phyloP scores from a whole-genome alignment of 2,888 invertebrate genomes.

The Dynastes hyllus region DNA sequence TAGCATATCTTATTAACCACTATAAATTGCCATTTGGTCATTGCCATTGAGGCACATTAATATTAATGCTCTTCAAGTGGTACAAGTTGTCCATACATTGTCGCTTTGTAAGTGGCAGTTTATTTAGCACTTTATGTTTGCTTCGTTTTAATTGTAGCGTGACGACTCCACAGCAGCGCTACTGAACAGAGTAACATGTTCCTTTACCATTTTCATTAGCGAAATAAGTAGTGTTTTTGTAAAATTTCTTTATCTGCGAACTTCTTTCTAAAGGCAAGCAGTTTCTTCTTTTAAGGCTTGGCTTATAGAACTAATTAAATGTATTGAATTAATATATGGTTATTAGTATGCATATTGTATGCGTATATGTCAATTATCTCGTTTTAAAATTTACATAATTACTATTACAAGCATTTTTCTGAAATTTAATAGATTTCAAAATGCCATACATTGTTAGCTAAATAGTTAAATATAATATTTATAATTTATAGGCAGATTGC shows the following conservation, averaged over 20 bases:
- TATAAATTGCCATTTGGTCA: slow-evolving; percentile 34
- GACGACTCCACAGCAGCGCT: background rate
- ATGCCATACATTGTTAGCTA: background rate
- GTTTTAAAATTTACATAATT: slow-evolving; percentile 6
- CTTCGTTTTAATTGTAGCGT: slow-evolving; percentile 26
- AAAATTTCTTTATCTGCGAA: slow-evolving; percentile 6
- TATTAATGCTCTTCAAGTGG: slow-evolving; percentile 39
- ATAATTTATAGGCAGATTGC: no score
- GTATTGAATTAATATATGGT: slow-evolving; percentile 2
- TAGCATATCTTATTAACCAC: slow-evolving; percentile 31
- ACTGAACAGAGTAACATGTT: background rate
- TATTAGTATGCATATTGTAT: background rate
- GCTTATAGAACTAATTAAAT: slow-evolving; percentile 20
- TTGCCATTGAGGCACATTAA: slow-evolving; percentile 37
- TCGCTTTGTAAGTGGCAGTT: slow-evolving; percentile 28
- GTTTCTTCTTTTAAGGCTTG: background rate
- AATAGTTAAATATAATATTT: no score
- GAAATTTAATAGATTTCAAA: background rate
- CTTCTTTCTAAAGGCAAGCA: slow-evolving; percentile 1
- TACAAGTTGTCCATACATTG: slow-evolving; percentile 7
- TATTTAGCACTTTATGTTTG: slow-evolving; percentile 29
- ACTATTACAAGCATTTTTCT: slow-evolving; percentile 2
- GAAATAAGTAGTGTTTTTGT: slow-evolving; percentile 28
- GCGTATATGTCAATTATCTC: background rate
- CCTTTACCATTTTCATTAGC: background rate